Evolutionary conservation across 2,888 invertebrate species (phyloP).

Genomic region (Venusia cambrica): DNA sequence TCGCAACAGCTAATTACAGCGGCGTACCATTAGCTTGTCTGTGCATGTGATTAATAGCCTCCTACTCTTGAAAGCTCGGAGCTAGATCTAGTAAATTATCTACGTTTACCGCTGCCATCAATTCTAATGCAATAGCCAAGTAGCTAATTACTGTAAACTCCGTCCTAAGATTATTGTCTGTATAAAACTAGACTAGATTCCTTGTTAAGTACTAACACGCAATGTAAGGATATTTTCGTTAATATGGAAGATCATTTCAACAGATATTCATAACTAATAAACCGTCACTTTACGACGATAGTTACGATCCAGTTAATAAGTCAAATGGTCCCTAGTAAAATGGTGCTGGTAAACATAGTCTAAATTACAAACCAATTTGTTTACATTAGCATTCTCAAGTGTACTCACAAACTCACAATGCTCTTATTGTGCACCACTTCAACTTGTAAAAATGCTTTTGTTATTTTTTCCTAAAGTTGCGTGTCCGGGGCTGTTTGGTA

Average conservation of each 20-base stretch:
- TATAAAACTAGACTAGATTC: constrained; percentile 5
- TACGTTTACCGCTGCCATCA: constrained; percentile 45
- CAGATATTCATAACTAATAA: too few relatives aligned
- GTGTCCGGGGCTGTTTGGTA: constrained; percentile 43
- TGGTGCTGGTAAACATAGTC: constrained; percentile 8
- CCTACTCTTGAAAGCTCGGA: constrained; percentile 46
- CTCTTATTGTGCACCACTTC: constrained; percentile 15
- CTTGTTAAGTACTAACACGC: constrained; percentile 5
- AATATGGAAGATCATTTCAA: too few relatives aligned
- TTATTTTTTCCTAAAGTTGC: constrained; percentile 16
- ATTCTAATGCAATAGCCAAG: constrained; percentile 36
- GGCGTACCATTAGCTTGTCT: constrained; percentile 55
- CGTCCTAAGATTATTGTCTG: constrained; percentile 15
- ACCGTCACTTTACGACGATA: too few relatives aligned
- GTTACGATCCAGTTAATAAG: too few relatives aligned
- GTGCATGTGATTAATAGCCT: constrained; percentile 57
- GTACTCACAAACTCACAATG: constrained; percentile 10
- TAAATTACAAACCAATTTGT: constrained; percentile 9
- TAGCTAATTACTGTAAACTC: constrained; percentile 35
- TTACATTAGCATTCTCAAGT: constrained; percentile 2
- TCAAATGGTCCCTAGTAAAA: too few relatives aligned
- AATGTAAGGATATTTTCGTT: too few relatives aligned
- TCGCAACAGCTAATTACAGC: constrained; percentile 53
- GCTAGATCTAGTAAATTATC: constrained; percentile 50
- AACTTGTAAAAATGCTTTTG: constrained; percentile 8